These are phyloP conservation scores for Antheraea assamensis DNA, from an alignment of 2,888 invertebrate species.

Conservation along the genomic window DNA sequence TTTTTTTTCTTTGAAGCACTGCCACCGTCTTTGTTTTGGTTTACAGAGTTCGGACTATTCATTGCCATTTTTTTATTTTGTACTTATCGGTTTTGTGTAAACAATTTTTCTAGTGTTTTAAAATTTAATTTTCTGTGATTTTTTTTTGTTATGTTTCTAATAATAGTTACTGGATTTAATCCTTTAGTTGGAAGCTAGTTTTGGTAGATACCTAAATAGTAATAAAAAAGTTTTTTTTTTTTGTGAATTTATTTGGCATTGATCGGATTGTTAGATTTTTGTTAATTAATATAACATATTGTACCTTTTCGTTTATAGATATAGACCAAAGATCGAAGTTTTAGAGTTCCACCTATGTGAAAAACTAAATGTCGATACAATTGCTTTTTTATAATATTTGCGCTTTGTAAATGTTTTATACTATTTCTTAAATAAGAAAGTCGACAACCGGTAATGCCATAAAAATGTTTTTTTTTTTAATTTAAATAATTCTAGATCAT, in stretches of 20 bases:
- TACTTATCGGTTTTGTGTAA: constrained; percentile 53
- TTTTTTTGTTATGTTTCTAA: constrained; percentile 55
- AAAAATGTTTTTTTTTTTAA: constrained; percentile 17
- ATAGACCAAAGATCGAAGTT: constrained; percentile 66
- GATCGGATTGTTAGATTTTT: constrained; percentile 44
- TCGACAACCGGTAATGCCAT: constrained; percentile 41
- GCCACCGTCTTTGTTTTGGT: constrained; percentile 9
- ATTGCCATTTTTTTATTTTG: constrained; percentile 75
- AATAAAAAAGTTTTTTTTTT: constrained; percentile 28
- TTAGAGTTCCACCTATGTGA: constrained; percentile 38
- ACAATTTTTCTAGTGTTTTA: constrained; percentile 53
- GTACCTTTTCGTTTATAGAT: constrained; percentile 42
- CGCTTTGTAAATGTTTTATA: constrained; percentile 37
- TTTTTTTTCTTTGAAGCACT: constrained; percentile 17
- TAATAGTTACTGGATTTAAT: constrained; percentile 70
- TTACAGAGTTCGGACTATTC: constrained; percentile 63
- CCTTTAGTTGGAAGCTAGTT: constrained; percentile 61
- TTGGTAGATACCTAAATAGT: constrained; percentile 3
- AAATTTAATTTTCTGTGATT: constrained; percentile 75
- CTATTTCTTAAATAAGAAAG: not conserved
- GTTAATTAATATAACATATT: constrained; percentile 29
- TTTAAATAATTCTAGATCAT: constrained; percentile 24
- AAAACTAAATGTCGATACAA: constrained; percentile 29
- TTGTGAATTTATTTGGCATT: constrained; percentile 41
- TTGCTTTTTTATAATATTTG: constrained; percentile 55